Conservation (phyloP, 2,113 vertebrate genomes). For the Acinonyx jubatus region DNA sequence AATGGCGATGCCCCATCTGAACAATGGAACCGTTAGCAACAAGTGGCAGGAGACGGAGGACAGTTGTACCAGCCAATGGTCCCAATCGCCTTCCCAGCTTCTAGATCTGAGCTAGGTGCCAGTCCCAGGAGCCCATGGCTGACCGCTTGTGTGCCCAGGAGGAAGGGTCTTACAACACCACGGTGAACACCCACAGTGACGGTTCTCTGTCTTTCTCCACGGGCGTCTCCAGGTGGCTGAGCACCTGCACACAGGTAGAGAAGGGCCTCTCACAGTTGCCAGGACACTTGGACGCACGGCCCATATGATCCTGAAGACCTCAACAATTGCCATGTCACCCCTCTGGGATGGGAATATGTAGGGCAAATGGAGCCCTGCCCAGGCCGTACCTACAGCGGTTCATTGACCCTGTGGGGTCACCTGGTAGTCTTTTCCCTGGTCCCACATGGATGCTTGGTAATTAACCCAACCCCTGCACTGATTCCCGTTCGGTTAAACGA, state of each 20-base stretch:
- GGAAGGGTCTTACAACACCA: not conserved
- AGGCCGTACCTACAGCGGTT: too few species aligned
- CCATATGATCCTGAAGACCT: not conserved
- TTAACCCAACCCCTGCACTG: too few species aligned
- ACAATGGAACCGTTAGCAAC: not conserved
- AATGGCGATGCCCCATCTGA: not conserved
- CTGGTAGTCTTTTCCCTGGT: not conserved
- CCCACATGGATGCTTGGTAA: not conserved
- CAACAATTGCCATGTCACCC: not conserved
- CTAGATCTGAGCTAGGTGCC: not conserved
- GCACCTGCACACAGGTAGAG: not conserved
- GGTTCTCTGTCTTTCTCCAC: not conserved
- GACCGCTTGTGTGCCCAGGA: not conserved
- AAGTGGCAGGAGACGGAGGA: not conserved
- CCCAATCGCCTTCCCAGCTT: not conserved
- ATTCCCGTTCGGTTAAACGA: not conserved
- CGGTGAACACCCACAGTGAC: fast-evolving
- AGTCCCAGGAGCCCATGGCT: not conserved
- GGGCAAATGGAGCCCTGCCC: not conserved
- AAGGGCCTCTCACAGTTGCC: not conserved
- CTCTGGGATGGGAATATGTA: too few species aligned
- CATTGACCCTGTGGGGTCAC: not conserved
- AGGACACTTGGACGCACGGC: not conserved
- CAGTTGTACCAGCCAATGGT: not conserved
- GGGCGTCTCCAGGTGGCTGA: not conserved